Percentiles rank a stretch among this genome's conserved stretches.
These are phyloP conservation scores for Panthera uncia DNA, from an alignment of 2,113 vertebrate genomes.

Conservation along the genomic window DNA sequence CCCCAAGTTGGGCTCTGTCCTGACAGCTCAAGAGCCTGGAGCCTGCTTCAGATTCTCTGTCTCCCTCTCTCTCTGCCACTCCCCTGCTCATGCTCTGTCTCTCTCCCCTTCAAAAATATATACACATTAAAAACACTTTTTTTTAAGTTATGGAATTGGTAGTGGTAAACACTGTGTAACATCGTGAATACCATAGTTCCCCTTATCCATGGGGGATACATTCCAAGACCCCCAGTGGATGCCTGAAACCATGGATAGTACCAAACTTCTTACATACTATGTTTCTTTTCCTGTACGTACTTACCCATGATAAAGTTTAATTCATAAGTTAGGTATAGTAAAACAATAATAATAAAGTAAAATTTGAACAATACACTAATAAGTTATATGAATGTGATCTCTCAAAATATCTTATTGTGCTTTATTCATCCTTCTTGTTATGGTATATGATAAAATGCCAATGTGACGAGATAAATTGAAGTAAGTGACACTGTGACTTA, in stretches of 20 bases:
- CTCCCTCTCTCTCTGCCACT: no score
- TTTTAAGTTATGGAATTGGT: background rate
- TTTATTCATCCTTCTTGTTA: background rate
- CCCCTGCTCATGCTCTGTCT: no score
- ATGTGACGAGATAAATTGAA: background rate
- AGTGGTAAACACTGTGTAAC: background rate
- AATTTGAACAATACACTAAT: background rate
- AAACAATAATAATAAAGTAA: background rate
- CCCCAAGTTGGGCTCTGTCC: no score
- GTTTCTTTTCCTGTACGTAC: background rate
- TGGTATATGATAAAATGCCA: background rate
- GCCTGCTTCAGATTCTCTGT: no score
- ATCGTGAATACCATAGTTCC: background rate
- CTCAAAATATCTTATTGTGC: background rate
- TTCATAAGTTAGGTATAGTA: background rate
- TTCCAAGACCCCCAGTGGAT: background rate
- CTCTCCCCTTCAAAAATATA: no score
- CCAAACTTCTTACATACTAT: background rate
- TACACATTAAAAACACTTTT: no score
- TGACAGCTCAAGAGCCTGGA: no score
- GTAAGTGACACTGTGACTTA: background rate
- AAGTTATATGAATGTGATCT: background rate
- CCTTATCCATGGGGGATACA: background rate
- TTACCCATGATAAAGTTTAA: background rate
- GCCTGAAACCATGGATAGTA: background rate